Evolutionary conservation across 2,113 vertebrate genomes (phyloP).

Genomic region (Platichthys stellatus): DNA sequence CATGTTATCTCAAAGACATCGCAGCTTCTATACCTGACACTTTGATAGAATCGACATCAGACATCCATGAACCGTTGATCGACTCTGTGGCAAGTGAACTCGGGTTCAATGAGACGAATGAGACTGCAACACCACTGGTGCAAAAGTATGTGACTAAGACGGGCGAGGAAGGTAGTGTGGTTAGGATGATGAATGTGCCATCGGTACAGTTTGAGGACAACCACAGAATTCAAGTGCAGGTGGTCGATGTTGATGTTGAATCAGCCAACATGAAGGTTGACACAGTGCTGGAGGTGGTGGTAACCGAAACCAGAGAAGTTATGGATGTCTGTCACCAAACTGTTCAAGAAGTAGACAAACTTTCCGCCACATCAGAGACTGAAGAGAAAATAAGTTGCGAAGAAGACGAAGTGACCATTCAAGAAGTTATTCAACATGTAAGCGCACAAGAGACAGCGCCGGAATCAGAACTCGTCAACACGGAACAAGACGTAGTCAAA

Average conservation of each 20-base stretch:
- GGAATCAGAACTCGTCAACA: slow-evolving; percentile 21
- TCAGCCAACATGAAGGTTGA: slow-evolving; percentile 45
- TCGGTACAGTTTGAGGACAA: slow-evolving; percentile 41
- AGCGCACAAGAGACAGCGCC: slow-evolving; percentile 56
- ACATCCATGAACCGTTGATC: slow-evolving; percentile 48
- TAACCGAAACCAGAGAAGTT: slow-evolving; percentile 33
- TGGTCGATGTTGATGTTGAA: slow-evolving; percentile 40
- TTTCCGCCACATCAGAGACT: slow-evolving; percentile 19
- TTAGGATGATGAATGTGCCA: slow-evolving; percentile 29
- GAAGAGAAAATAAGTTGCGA: slow-evolving; percentile 63
- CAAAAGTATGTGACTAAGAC: slow-evolving; percentile 37
- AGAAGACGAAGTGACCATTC: slow-evolving; percentile 72
- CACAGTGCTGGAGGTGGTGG: slow-evolving; percentile 46
- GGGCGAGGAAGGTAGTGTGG: slow-evolving; percentile 37
- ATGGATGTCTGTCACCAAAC: slow-evolving; percentile 51
- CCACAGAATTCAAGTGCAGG: slow-evolving; percentile 45
- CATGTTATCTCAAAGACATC: slow-evolving; percentile 31
- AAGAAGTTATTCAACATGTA: slow-evolving; percentile 80
- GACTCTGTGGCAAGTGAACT: slow-evolving; percentile 44
- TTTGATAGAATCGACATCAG: slow-evolving; percentile 45
- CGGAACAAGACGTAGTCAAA: slow-evolving; percentile 18
- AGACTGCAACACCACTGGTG: slow-evolving; percentile 32
- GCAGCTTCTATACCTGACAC: slow-evolving; percentile 19
- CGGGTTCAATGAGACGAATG: slow-evolving; percentile 56
- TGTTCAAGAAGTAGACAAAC: background rate